Evolutionary conservation across 64 coral and sea anemone species (phyloP).

Genomic region (Porites lutea): DNA sequence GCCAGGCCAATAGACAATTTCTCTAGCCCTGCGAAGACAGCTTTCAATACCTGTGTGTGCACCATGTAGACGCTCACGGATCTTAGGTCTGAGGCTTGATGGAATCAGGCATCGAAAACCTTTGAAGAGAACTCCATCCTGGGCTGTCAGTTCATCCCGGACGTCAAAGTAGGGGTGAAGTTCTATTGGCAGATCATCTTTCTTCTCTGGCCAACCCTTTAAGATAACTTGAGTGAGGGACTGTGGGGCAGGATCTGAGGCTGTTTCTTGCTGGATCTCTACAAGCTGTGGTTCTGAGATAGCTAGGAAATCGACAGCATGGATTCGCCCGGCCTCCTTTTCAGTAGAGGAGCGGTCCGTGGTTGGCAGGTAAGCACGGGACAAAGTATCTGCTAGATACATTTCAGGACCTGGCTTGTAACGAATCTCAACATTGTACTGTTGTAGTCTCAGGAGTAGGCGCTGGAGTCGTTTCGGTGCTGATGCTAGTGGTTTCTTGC

Average conservation of each 20-base stretch:
- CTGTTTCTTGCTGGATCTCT: conserved; percentile 27
- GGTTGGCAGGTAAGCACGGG: background rate
- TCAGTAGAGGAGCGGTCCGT: no score
- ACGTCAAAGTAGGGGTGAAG: conserved; percentile 18
- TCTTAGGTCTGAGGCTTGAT: background rate
- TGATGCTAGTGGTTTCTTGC: conserved; percentile 10
- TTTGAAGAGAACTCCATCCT: background rate
- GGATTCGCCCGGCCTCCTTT: background rate
- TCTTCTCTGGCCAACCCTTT: conserved; percentile 1
- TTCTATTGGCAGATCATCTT: background rate
- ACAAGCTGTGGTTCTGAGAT: conserved; percentile 7
- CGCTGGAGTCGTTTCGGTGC: conserved; percentile 26
- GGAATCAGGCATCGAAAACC: background rate
- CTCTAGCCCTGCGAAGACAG: conserved; percentile 5
- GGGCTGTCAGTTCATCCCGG: background rate
- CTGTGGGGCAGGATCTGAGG: background rate
- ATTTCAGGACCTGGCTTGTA: background rate
- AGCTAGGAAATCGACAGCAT: background rate
- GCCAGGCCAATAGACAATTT: conserved; percentile 14
- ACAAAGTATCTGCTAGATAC: conserved; percentile 9
- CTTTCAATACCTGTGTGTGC: conserved; percentile 7
- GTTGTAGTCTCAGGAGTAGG: conserved; percentile 11
- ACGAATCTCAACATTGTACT: conserved; percentile 21
- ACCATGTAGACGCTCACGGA: background rate
- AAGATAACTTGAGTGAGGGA: background rate